phyloP scores from a whole-genome alignment of 2,888 invertebrate species.

The Electrophaes corylata region DNA sequence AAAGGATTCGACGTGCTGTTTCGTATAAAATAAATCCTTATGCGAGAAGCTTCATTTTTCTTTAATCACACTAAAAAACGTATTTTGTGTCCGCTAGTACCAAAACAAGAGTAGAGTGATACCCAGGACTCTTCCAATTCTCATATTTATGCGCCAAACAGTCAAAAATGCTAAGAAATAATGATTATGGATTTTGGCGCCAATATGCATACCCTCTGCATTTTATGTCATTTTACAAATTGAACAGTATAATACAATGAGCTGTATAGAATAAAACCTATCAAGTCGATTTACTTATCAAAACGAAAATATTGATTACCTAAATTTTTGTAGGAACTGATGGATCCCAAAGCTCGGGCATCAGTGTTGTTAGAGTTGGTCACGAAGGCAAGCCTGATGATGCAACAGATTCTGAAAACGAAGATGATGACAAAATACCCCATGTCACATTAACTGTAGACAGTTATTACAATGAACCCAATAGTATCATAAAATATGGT shows the following conservation, averaged over 20 bases:
- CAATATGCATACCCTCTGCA: constrained; percentile 28
- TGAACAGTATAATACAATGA: background rate
- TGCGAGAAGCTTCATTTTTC: background rate
- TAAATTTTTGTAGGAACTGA: constrained; percentile 62
- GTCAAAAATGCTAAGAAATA: background rate
- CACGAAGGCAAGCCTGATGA: constrained; percentile 81
- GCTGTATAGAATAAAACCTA: background rate
- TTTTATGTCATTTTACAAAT: background rate
- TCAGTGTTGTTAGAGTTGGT: constrained; percentile 85
- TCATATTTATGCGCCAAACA: background rate
- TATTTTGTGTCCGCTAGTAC: background rate
- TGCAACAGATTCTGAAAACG: constrained; percentile 83
- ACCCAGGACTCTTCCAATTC: background rate
- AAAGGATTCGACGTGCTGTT: background rate
- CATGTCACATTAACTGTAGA: constrained; percentile 87
- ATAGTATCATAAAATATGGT: constrained; percentile 82
- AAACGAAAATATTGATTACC: background rate
- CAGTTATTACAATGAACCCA: constrained; percentile 85
- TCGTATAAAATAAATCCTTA: background rate
- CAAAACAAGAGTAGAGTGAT: background rate
- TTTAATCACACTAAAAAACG: background rate
- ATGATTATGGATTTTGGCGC: constrained; percentile 44
- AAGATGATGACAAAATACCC: constrained; percentile 85
- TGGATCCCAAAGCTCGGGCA: constrained; percentile 84
- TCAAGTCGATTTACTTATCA: background rate